Evolutionary conservation across 2,888 invertebrate species (phyloP), one percentile per base, ranked within the genome.

Genomic region (Allacma fusca): DNA sequence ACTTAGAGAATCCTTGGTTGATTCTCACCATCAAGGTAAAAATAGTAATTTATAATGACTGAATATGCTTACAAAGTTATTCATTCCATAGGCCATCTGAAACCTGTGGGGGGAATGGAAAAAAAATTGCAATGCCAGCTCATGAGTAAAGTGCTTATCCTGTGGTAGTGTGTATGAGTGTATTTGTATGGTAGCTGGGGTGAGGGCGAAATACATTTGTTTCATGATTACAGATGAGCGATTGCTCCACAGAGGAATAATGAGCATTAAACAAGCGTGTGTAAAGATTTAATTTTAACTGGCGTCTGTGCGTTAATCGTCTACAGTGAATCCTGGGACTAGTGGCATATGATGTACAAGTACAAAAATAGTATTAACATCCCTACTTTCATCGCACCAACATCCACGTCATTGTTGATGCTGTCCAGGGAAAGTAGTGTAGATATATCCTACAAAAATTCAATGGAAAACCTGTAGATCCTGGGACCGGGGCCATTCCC

Each of bases 201-300:
- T n/a, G n/a, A 50, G 50, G 50, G 50, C 4, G 50, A 50, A 50
- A 50, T 50, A 50, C 50, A 50, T 50, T 50, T 50, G 50, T 50
- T 50, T 50, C 50, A 13, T 19, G 19, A 50, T 50, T 50, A 50
- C 16, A 50, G 9, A 50, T 50, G 50, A 50, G n/a, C 50, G 16
- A 50, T 50, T 50, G 50, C 50, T 50, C 4, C 34, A 34, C 50
- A 50, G 5, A 1, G 16, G 50, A 16, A 50, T 50, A 50, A 50
- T 50, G 50, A 50, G 50, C 50, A 50, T 50, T 50, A 50, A 50
- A 50, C 50, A 13, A 50, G 19, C 50, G 50, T 50, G 50, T 50
- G 50, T 50, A 50, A 50, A 50, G 50, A 50, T 50, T 50, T 50
- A 50, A 50, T 50, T 50, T 50, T 50, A 19, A 50, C 50, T 50